phyloP scores from a whole-genome alignment of 1,140 invertebrate species.

The Polyergus mexicanus region DNA sequence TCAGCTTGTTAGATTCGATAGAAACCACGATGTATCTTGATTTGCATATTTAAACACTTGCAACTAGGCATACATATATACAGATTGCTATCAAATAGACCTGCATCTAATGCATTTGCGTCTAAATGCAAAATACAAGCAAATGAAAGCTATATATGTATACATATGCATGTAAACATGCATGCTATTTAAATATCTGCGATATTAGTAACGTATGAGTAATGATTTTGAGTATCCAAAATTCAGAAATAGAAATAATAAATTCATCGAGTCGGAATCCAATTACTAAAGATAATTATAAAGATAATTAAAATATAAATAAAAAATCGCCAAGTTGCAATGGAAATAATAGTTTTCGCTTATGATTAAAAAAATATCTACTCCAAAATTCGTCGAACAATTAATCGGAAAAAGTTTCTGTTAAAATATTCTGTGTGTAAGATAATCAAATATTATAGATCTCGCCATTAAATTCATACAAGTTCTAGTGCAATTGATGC shows the following conservation, averaged over 20 bases:
- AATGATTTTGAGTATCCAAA: background rate
- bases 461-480: background rate
- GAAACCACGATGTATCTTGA: constrained; percentile 18
- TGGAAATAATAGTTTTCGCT: background rate
- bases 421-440: too few species aligned
- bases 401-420: too few species aligned
- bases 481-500: background rate
- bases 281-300: background rate
- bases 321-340: background rate
- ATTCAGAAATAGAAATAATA: background rate
- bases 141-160: background rate
- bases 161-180: background rate
- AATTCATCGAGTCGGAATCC: background rate
- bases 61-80: background rate
- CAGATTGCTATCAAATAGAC: background rate
- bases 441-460: background rate
- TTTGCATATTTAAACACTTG: constrained; percentile 25
- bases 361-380: too few species aligned
- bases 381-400: too few species aligned
- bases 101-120: background rate
- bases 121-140: constrained; percentile 20
- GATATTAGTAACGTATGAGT: background rate
- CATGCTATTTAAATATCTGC: background rate
- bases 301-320: background rate
- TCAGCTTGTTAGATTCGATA: constrained; percentile 39